Conservation (phyloP, 37 sponge, comb jelly and placozoan species). For the Oopsacas minuta region DNA sequence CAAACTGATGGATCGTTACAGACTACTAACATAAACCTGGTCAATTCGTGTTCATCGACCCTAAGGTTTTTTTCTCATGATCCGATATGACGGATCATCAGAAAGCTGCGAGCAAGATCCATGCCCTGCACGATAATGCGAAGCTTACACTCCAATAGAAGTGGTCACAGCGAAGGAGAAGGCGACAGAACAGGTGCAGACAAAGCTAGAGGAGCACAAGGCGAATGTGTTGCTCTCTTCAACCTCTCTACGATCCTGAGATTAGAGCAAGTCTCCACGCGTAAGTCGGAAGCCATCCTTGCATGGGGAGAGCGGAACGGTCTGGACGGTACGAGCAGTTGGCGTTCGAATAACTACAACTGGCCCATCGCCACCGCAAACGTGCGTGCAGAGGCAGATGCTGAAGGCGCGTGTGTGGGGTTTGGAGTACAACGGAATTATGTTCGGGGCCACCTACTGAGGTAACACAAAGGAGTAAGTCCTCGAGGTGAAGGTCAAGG, state of each 20-base stretch:
- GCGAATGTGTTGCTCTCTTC: not conserved
- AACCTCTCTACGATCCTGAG: not conserved
- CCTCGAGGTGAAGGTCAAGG: conserved; percentile 11
- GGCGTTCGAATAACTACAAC: conserved; percentile 19
- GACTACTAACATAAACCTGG: too few relatives aligned
- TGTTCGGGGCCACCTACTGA: not conserved
- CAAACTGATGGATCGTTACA: too few relatives aligned
- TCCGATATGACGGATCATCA: conserved; percentile 15
- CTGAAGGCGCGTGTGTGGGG: conserved; percentile 16
- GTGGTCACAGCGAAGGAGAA: not conserved
- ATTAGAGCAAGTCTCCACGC: conserved; percentile 15
- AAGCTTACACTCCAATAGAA: not conserved
- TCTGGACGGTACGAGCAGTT: conserved; percentile 12
- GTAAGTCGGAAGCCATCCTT: conserved; percentile 16
- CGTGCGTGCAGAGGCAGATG: conserved; percentile 6
- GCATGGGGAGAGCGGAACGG: conserved; percentile 18
- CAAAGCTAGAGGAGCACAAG: conserved; percentile 11
- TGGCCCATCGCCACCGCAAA: conserved; percentile 9
- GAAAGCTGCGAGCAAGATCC: conserved; percentile 1
- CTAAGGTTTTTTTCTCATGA: not conserved
- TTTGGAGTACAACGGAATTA: not conserved
- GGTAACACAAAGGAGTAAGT: not conserved
- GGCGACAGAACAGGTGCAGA: conserved; percentile 5
- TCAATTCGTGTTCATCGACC: too few relatives aligned
- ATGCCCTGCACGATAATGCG: not conserved